phyloP scores from a whole-genome alignment of 2,888 invertebrate species.

The Idaea aversata region DNA sequence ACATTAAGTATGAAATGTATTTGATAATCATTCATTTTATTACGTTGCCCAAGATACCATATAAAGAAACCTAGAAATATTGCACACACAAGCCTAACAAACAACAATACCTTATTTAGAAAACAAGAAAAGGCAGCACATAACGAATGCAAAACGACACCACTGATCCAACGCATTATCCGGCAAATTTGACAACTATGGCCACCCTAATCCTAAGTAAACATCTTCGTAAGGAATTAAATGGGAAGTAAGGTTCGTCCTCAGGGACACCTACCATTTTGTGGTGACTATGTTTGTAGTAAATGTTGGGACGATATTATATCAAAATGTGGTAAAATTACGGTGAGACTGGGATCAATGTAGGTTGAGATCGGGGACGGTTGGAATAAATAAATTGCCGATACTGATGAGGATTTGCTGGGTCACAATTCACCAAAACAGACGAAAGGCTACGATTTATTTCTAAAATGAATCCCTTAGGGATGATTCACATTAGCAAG shows the following conservation, averaged over 20 bases:
- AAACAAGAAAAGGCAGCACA: neutral
- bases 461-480: neutral
- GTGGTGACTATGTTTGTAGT: neutral
- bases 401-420: neutral
- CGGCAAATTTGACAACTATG: constrained; percentile 1
- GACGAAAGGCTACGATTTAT: neutral
- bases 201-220: constrained; percentile 2
- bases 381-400: neutral
- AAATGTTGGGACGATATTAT: neutral
- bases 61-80: neutral
- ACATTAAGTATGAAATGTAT: neutral
- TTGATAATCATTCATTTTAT: too few species aligned
- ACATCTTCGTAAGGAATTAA: neutral
- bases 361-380: neutral
- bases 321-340: constrained; percentile 1
- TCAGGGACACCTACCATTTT: neutral
- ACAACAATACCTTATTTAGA: neutral
- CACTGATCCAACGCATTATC: neutral
- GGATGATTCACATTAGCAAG: neutral
- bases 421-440: neutral
- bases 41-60: too few species aligned
- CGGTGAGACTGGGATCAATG: neutral
- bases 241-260: neutral
- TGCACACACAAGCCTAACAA: neutral
- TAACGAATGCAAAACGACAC: neutral